Evolutionary conservation across 1,140 invertebrate genomes (phyloP).

Genomic region (Cydia splendana): DNA sequence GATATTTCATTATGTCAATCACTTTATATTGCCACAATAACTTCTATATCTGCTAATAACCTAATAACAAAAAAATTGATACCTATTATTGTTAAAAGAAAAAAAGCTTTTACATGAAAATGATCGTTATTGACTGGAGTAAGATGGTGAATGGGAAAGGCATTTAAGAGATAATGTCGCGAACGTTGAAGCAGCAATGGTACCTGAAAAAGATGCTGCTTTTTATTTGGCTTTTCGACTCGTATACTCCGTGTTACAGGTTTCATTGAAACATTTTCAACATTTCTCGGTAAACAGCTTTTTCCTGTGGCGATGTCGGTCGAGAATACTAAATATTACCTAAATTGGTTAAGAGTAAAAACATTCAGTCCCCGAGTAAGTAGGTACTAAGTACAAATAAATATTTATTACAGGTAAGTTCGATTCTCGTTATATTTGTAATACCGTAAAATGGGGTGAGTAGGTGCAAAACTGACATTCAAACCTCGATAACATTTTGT

Average conservation of each 20-base stretch:
- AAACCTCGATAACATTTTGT: too few relatives aligned
- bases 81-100: too few relatives aligned
- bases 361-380: background rate
- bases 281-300: background rate
- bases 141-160: constrained; percentile 1
- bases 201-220: background rate
- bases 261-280: constrained; percentile 2
- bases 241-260: constrained; percentile 1
- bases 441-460: too few relatives aligned
- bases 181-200: background rate
- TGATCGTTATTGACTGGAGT: background rate
- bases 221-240: constrained; percentile 11
- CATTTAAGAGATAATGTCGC: constrained; percentile 3
- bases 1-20: too few relatives aligned
- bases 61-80: too few relatives aligned
- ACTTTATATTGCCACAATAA: too few relatives aligned
- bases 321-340: background rate
- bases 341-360: background rate
- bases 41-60: too few relatives aligned
- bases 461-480: too few relatives aligned
- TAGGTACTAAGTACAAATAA: too few relatives aligned
- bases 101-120: background rate
- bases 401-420: too few relatives aligned
- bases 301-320: background rate
- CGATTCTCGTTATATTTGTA: too few relatives aligned